Percentiles rank a stretch among this genome's conserved stretches.
Evolutionary conservation across 2,888 invertebrate species (phyloP).

Genomic region (Andrena haemorrhoa): DNA sequence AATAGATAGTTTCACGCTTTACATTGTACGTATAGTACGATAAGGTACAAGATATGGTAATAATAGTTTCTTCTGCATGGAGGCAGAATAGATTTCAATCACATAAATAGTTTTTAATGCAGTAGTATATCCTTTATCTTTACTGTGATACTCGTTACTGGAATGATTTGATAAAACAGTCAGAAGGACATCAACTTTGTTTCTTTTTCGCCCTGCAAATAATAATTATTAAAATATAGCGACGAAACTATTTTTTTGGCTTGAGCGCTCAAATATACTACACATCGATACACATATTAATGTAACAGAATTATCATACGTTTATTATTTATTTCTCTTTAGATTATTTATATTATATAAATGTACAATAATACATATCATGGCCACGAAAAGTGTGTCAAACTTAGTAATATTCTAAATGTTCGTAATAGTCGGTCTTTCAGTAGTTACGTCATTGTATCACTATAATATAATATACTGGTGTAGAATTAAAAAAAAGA

Average conservation of each 20-base stretch:
- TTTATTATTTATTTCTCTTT: slow-evolving; percentile 62
- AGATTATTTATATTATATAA: slow-evolving; percentile 71
- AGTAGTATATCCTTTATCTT: no score
- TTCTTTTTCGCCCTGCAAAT: no score
- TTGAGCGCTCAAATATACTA: neutral
- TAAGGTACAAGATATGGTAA: no score
- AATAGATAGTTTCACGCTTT: no score
- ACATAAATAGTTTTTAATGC: no score
- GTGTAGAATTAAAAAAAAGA: slow-evolving; percentile 17
- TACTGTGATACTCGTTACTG: no score
- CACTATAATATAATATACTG: slow-evolving; percentile 23
- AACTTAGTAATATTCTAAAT: slow-evolving; percentile 36
- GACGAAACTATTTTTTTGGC: neutral
- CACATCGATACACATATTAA: slow-evolving; percentile 12
- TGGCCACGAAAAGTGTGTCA: slow-evolving; percentile 63
- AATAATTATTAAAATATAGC: neutral
- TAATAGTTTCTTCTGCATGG: no score
- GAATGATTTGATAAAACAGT: no score
- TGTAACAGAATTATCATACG: slow-evolving; percentile 4
- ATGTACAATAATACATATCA: slow-evolving; percentile 72
- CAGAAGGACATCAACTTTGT: no score
- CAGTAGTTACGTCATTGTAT: slow-evolving; percentile 33
- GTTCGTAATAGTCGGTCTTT: slow-evolving; percentile 29
- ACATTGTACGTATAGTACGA: no score
- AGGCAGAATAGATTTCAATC: no score